Percentiles rank a stretch among this genome's conserved stretches.
Conservation (phyloP, 1,140 invertebrate species). For the Eumaeus atala region DNA sequence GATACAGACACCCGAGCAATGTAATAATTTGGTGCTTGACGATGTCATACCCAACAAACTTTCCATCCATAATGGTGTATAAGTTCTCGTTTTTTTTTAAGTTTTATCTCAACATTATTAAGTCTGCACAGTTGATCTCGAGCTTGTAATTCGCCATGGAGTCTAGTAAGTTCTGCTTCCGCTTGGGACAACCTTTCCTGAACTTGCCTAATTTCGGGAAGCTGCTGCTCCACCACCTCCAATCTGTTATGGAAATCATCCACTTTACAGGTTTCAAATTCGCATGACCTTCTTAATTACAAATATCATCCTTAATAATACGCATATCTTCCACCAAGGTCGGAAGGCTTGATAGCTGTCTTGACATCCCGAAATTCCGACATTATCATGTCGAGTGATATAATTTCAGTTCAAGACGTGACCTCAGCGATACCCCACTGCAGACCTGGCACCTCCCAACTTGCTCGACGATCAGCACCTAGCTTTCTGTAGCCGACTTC, state of each 20-base stretch:
- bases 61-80: conserved; percentile 12
- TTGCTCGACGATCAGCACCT: conserved; percentile 17
- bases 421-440: background rate
- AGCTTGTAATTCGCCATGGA: background rate
- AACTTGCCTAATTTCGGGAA: background rate
- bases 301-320: background rate
- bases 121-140: conserved; percentile 3
- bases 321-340: too few species aligned
- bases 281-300: background rate
- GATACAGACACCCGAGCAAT: conserved; percentile 11
- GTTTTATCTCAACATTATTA: conserved; percentile 14
- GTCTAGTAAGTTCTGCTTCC: background rate
- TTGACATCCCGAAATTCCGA: background rate
- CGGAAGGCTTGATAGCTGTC: background rate
- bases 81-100: conserved; percentile 16
- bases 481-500: conserved; percentile 21
- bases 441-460: conserved; percentile 25
- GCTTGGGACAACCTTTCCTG: background rate
- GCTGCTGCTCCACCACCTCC: background rate
- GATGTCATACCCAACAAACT: conserved; percentile 2
- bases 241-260: background rate
- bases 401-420: background rate
- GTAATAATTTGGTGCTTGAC: conserved; percentile 16
- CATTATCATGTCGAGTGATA: conserved; percentile 11
- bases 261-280: background rate